Evolutionary conservation across 2,113 vertebrate genomes (phyloP).

Genomic region (Sigmodon hispidus): DNA sequence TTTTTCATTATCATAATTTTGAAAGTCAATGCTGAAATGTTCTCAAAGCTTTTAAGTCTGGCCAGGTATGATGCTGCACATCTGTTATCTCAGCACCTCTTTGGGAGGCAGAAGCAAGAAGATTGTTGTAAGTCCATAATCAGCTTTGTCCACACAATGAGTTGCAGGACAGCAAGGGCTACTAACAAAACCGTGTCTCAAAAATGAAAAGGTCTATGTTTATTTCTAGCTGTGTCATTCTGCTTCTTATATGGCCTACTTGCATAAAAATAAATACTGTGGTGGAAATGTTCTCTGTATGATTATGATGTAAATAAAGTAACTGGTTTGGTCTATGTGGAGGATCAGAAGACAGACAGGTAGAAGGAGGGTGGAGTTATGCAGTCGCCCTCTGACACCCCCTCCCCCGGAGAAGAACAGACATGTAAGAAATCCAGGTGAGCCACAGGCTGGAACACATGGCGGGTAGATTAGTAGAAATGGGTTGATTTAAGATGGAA

Average conservation of each 20-base stretch:
- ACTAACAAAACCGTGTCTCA: neutral
- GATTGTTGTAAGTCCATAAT: neutral
- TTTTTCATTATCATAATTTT: constrained; percentile 3
- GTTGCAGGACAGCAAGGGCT: neutral
- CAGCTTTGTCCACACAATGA: neutral
- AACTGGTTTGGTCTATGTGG: too few relatives aligned
- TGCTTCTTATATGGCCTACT: neutral
- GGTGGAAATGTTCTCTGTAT: too few relatives aligned
- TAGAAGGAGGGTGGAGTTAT: too few relatives aligned
- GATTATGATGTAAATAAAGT: too few relatives aligned
- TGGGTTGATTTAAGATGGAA: too few relatives aligned
- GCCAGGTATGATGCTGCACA: neutral
- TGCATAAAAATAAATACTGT: constrained; percentile 35
- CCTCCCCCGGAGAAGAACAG: too few relatives aligned
- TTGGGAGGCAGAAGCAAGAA: neutral
- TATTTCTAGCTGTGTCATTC: neutral
- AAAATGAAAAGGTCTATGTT: neutral
- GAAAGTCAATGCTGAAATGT: neutral
- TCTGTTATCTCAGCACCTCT: neutral
- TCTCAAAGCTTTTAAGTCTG: neutral
- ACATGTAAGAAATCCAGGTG: too few relatives aligned
- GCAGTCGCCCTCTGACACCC: too few relatives aligned
- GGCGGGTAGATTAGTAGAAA: too few relatives aligned
- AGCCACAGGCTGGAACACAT: too few relatives aligned
- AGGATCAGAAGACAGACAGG: too few relatives aligned